phyloP scores from a whole-genome alignment of 2,113 vertebrate species.

The Ovis aries region ARS-UI_Ramb_v3.0 NC_056080.1:58101001-58101500 shows the following conservation, averaged over 20 bases:
- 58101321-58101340: neutral
- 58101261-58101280: neutral
- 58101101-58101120: neutral
- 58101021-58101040: neutral
- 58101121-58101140: neutral
- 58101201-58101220: neutral
- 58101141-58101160: neutral
- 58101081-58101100: neutral
- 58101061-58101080: neutral
- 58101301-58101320: neutral
- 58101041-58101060: neutral
- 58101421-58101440: conserved; percentile 11
- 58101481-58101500: neutral
- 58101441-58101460: conserved; percentile 12
- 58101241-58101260: neutral
- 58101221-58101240: neutral
- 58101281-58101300: neutral
- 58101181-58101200: neutral
- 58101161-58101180: neutral
- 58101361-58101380: neutral
- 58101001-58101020: neutral
- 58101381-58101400: neutral
- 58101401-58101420: neutral
- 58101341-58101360: neutral
- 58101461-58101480: neutral